Percentiles rank a stretch among this genome's conserved stretches.
phyloP scores from a whole-genome alignment of 2,113 vertebrate species.

The Bettongia penicillata region DNA sequence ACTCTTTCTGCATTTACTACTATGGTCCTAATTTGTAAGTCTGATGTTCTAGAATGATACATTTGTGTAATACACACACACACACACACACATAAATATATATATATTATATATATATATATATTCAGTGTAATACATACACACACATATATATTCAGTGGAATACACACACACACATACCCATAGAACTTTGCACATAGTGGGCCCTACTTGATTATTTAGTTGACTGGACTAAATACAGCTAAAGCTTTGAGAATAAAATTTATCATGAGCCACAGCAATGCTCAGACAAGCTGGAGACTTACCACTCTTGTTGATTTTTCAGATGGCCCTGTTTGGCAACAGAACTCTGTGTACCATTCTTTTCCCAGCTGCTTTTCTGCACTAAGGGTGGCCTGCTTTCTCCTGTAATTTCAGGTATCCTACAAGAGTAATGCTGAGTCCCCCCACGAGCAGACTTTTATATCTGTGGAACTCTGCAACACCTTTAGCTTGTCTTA shows the following conservation, averaged over 20 bases:
- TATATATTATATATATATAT: too few relatives aligned
- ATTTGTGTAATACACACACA: too few relatives aligned
- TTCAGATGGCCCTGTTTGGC: constrained; percentile 9
- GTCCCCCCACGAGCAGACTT: background rate
- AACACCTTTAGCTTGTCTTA: constrained; percentile 48
- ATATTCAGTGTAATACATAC: too few relatives aligned
- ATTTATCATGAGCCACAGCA: background rate
- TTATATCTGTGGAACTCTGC: constrained; percentile 54
- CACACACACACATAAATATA: too few relatives aligned
- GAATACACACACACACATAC: too few relatives aligned
- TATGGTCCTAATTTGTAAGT: background rate
- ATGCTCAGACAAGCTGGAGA: background rate
- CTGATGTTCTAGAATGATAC: background rate
- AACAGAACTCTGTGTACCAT: constrained; percentile 2
- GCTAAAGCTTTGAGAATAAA: constrained; percentile 20
- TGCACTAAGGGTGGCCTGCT: constrained; percentile 24
- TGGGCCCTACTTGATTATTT: background rate
- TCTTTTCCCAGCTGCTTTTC: background rate
- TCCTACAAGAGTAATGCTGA: constrained; percentile 19
- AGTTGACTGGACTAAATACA: constrained; percentile 11
- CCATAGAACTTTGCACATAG: background rate
- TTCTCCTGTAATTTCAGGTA: constrained; percentile 55
- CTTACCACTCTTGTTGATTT: background rate
- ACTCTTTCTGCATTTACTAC: background rate
- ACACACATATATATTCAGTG: too few relatives aligned